phyloP scores from a whole-genome alignment of 2,888 invertebrate genomes.

The Nudaria mundana region DNA sequence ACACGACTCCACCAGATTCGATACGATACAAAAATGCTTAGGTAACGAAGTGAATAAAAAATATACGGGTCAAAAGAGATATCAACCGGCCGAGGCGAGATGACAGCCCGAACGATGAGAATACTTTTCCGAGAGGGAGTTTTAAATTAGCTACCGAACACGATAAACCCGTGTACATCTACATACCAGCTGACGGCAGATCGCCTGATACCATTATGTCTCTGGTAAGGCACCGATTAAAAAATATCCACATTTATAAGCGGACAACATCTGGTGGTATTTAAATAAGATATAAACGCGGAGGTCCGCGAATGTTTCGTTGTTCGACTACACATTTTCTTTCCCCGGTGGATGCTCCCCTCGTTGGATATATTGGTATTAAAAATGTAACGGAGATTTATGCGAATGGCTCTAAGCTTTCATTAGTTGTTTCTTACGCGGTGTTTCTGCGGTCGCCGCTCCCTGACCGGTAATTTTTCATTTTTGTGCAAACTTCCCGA shows the following conservation, averaged over 20 bases:
- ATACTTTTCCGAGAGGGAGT: constrained; percentile 54
- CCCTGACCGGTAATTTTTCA: constrained; percentile 81
- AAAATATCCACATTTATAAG: constrained; percentile 77
- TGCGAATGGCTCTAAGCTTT: constrained; percentile 81
- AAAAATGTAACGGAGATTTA: constrained; percentile 82
- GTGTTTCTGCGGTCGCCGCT: constrained; percentile 75
- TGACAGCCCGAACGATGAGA: constrained; percentile 52
- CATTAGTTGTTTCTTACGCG: constrained; percentile 79
- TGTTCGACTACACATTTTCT: constrained; percentile 61
- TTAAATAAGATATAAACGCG: constrained; percentile 79
- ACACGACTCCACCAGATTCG: constrained; percentile 77
- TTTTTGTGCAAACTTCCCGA: constrained; percentile 75
- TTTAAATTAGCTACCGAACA: constrained; percentile 75
- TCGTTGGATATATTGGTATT: constrained; percentile 79
- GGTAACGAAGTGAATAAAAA: constrained; percentile 76
- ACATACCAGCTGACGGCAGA: constrained; percentile 79
- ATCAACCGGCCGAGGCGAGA: constrained; percentile 61
- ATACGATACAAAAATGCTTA: constrained; percentile 75
- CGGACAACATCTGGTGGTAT: constrained; percentile 76
- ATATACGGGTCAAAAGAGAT: constrained; percentile 74
- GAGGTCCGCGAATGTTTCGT: constrained; percentile 71
- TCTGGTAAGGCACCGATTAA: constrained; percentile 78
- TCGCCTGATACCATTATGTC: constrained; percentile 79
- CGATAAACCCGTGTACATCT: constrained; percentile 71
- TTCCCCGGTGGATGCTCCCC: constrained; percentile 67